Evolutionary conservation across 2,113 vertebrate species (phyloP).

Genomic region (Channa maculata): DNA sequence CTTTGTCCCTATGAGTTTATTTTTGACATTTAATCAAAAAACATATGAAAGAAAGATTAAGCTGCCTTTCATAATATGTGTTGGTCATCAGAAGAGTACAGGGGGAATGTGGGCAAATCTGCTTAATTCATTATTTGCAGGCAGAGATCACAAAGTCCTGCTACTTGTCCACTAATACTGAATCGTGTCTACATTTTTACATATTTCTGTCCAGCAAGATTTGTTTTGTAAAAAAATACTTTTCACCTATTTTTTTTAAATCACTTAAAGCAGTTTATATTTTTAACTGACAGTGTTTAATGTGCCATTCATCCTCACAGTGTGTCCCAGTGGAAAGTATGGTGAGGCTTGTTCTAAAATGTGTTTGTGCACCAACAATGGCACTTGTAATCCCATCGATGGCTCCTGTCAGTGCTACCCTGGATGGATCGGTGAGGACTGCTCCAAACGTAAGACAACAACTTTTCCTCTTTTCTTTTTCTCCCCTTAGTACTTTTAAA

Average conservation of each 20-base stretch:
- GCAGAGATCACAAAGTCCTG: too few relatives aligned
- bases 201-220: background rate
- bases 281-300: background rate
- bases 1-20: too few relatives aligned
- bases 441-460: slow-evolving; percentile 87
- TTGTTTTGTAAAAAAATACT: background rate
- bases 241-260: background rate
- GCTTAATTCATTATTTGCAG: too few relatives aligned
- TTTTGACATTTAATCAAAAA: too few relatives aligned
- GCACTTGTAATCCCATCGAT: slow-evolving; percentile 92
- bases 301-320: slow-evolving; percentile 65
- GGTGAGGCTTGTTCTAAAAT: slow-evolving; percentile 88
- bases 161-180: too few relatives aligned
- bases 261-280: background rate
- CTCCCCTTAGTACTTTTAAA: background rate
- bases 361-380: slow-evolving; percentile 92
- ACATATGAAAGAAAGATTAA: too few relatives aligned
- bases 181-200: background rate
- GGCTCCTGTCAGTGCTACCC: slow-evolving; percentile 93
- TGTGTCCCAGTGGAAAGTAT: slow-evolving; percentile 90
- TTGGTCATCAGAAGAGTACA: too few relatives aligned
- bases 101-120: too few relatives aligned
- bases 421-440: slow-evolving; percentile 92
- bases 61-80: too few relatives aligned
- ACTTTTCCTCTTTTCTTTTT: background rate